A percentile compares a stretch with the other conserved stretches of the same genome.
These are phyloP conservation scores for Gymnarchus niloticus DNA, from an alignment of 2,113 vertebrate species.

Conservation along the genomic window DNA sequence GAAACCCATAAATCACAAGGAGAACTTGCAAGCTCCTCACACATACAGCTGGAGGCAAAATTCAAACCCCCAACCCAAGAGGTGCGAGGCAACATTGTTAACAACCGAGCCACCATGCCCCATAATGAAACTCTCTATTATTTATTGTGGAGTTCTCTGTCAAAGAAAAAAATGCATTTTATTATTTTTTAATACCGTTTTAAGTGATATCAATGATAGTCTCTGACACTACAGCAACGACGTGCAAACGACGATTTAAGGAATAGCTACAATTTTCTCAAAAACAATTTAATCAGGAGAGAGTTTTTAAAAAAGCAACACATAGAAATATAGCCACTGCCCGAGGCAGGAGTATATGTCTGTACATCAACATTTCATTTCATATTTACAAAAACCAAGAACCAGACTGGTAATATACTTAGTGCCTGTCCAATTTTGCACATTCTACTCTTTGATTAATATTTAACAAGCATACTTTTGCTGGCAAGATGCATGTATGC, in stretches of 20 bases:
- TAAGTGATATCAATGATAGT: not conserved
- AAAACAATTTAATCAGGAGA: not conserved
- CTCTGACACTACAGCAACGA: not conserved
- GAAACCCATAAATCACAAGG: too few species aligned
- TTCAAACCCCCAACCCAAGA: too few species aligned
- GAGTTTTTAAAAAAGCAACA: not conserved
- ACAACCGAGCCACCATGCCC: too few species aligned
- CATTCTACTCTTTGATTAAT: constrained; percentile 17
- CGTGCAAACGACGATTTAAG: not conserved
- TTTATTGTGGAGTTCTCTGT: constrained; percentile 11
- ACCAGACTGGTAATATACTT: constrained; percentile 8
- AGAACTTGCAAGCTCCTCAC: too few species aligned
- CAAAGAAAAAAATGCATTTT: constrained; percentile 11
- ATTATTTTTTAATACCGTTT: constrained; percentile 5
- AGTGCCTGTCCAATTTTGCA: not conserved
- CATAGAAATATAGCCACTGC: not conserved
- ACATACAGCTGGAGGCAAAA: too few species aligned
- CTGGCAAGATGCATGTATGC: not conserved
- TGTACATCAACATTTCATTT: not conserved
- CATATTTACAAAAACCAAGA: constrained; percentile 17
- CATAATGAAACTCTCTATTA: not conserved
- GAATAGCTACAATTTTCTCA: not conserved
- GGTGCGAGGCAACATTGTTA: too few species aligned
- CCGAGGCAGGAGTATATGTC: not conserved
- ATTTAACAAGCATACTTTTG: constrained; percentile 7